Evolutionary conservation across 2,797 vertebrate species (phyloP).

Genomic region (Mionectes olivaceus): DNA sequence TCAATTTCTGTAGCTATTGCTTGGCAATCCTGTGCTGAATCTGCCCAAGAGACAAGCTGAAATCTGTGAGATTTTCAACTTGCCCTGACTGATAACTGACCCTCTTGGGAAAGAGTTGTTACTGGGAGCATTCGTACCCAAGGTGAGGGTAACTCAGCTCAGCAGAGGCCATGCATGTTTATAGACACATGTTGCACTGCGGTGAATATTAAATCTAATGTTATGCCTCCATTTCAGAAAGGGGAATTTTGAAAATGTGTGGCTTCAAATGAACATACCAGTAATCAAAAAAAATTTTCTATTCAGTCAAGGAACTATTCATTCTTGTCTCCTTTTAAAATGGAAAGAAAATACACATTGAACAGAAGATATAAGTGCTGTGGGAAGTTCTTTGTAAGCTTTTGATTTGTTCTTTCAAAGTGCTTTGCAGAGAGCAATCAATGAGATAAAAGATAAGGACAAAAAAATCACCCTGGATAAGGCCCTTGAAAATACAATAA

Average conservation of each 20-base stretch:
- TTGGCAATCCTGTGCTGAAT: background rate
- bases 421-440: background rate
- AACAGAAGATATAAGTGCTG: background rate
- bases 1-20: background rate
- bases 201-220: background rate
- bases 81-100: background rate
- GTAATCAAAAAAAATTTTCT: background rate
- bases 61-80: background rate
- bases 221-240: background rate
- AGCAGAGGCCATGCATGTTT: background rate
- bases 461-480: conserved; percentile 1
- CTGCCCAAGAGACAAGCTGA: background rate
- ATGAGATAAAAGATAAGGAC: background rate
- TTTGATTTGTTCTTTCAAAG: background rate
- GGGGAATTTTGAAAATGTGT: fast-evolving
- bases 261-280: background rate
- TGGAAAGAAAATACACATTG: background rate
- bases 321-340: background rate
- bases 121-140: background rate
- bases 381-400: background rate
- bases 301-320: background rate
- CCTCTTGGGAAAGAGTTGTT: background rate
- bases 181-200: background rate
- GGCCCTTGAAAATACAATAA: background rate
- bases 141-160: background rate